Percentiles rank a stretch among this genome's conserved stretches.
Conservation (phyloP, 2,113 vertebrate species). For the Seriola rivoliana region DNA sequence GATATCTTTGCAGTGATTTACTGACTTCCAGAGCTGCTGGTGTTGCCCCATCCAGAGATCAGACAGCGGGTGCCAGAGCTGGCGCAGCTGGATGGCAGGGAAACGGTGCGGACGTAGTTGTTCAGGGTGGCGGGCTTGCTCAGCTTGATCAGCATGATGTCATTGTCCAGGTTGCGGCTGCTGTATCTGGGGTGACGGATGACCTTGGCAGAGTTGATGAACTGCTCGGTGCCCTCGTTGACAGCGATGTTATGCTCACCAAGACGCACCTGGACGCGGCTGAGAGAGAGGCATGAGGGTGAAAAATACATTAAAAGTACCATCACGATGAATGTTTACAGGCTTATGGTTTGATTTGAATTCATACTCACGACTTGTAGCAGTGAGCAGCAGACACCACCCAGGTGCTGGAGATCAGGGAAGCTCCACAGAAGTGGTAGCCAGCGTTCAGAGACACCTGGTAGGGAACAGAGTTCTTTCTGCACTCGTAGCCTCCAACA, state of each 20-base stretch:
- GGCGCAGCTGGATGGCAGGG: constrained; percentile 84
- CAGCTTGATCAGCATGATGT: constrained; percentile 93
- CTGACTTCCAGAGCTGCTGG: constrained; percentile 81
- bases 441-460: constrained; percentile 87
- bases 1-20: constrained; percentile 6
- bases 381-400: constrained; percentile 91
- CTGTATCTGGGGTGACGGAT: constrained; percentile 83
- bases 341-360: background rate
- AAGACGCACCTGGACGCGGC: constrained; percentile 81
- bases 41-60: constrained; percentile 93
- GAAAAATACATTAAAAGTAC: no score
- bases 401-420: constrained; percentile 86
- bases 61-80: constrained; percentile 85
- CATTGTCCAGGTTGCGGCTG: constrained; percentile 84
- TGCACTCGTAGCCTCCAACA: constrained; percentile 88
- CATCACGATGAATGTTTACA: background rate
- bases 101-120: constrained; percentile 78
- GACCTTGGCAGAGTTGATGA: constrained; percentile 72
- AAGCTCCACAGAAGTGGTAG: constrained; percentile 86
- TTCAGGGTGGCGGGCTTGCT: constrained; percentile 72
- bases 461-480: constrained; percentile 78
- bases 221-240: constrained; percentile 84
- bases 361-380: constrained; percentile 83
- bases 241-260: constrained; percentile 87
- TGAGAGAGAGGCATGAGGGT: constrained; percentile 39